Conservation (phyloP, 2,888 invertebrate genomes). For the Epinotia ramella region DNA sequence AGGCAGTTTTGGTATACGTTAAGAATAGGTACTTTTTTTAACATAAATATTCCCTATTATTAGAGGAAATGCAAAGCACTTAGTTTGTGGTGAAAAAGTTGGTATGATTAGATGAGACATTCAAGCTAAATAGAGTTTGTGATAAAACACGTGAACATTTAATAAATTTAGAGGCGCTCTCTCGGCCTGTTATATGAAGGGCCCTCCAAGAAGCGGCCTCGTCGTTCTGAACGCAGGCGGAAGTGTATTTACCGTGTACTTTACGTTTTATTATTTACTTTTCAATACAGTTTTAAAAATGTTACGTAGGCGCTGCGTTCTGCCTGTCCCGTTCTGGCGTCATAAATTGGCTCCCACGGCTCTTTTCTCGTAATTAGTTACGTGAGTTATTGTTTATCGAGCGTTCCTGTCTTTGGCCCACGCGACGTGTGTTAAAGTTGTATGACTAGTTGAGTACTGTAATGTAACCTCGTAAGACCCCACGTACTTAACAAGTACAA, state of each 20-base stretch:
- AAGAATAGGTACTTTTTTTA: too few species aligned
- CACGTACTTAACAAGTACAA: neutral
- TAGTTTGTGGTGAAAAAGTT: neutral
- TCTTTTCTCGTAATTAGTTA: constrained; percentile 45
- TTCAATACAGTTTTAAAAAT: constrained; percentile 41
- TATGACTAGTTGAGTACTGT: neutral
- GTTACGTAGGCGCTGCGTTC: constrained; percentile 33
- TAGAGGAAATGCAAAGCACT: neutral
- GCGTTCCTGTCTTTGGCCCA: constrained; percentile 32
- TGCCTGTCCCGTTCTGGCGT: constrained; percentile 21
- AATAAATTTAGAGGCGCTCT: constrained; percentile 18
- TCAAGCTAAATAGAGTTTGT: neutral
- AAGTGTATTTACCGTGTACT: constrained; percentile 34
- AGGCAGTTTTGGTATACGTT: too few species aligned
- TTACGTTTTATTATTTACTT: constrained; percentile 39
- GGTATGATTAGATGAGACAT: neutral
- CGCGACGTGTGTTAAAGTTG: constrained; percentile 14
- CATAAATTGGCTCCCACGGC: constrained; percentile 39
- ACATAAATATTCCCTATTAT: neutral
- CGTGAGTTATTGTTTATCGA: constrained; percentile 40
- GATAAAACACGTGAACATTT: constrained; percentile 15
- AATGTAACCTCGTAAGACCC: neutral
- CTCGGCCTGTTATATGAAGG: constrained; percentile 32
- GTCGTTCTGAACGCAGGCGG: constrained; percentile 35
- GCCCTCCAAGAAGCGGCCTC: constrained; percentile 39